Evolutionary conservation across 2,888 invertebrate species (phyloP), one percentile per base, ranked within the genome.

Genomic region (Hirtodrosophila cameraria): DNA sequence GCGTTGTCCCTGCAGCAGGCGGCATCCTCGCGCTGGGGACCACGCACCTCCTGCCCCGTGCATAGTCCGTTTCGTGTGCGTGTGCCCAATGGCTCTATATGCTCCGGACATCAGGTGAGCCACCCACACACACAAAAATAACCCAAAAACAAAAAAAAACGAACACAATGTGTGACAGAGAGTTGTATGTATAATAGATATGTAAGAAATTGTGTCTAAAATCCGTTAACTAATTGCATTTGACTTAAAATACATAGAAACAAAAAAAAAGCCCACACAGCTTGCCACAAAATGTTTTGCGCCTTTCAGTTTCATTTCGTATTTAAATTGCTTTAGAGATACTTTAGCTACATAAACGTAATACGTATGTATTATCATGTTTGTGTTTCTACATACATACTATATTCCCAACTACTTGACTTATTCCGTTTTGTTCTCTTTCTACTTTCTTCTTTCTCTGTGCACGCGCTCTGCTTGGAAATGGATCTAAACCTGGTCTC

Each of bases 41-140:
- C 91, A 54, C 87, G 91, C 78, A 90, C 91, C 75, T 91, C 91
- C 63, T 91, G 91, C 85, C 91, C 91, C 69, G 90, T 91, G 73
- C 91, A 91, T 87, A 91, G 91, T 87, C 91, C 91, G 70, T 91
- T 91, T 86, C 89, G 91, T 71, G 90, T 90, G 67, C 90, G 91
- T 68, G 90, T 90, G 74, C 91, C 91, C 67, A 91, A 91, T 73
- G 91, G 91, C 81, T 90, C 90, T 50, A 90, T 91, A 73, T 91
- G 91, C 81, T 91, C 91, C 70, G 91, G 91, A 90, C 91, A 91
- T 85, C 91, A 91, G 91, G 91, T 91, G 90, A 90, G 75, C 48
- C 27, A 41, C 53, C 31, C 33, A 36, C 30, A 48, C 33, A 39
- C 18, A n/a, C n/a, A n/a, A n/a, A n/a, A n/a, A n/a, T n/a, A n/a